A percentile compares a stretch with the other conserved stretches of the same genome.
Evolutionary conservation across 1,140 invertebrate genomes (phyloP).

Genomic region (Schlechtendalia chinensis): DNA sequence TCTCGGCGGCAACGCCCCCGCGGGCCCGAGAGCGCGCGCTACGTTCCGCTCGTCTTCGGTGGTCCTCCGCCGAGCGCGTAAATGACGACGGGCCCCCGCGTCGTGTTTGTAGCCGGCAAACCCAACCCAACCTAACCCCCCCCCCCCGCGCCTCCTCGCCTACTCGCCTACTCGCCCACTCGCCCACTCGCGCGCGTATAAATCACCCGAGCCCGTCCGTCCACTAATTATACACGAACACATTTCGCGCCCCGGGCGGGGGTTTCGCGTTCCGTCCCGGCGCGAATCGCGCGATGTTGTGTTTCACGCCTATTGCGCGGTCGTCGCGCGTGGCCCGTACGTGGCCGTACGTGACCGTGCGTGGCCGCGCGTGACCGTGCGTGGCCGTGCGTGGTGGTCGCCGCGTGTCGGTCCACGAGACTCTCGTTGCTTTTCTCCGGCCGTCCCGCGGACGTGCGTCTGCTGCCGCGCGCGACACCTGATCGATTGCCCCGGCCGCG

Average conservation of each 20-base stretch:
- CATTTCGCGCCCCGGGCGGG: too few relatives aligned
- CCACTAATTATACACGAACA: constrained; percentile 35
- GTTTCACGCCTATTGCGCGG: background rate
- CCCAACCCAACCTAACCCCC: too few relatives aligned
- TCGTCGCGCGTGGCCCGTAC: background rate
- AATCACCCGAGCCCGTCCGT: background rate
- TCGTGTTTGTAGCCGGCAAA: too few relatives aligned
- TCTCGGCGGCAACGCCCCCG: background rate
- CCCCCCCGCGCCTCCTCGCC: too few relatives aligned
- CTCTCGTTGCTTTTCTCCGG: too few relatives aligned
- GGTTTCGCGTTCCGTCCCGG: background rate
- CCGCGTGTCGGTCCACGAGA: background rate
- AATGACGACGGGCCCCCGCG: too few relatives aligned
- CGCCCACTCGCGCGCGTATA: too few relatives aligned
- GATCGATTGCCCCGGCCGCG: background rate
- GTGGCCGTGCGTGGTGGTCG: background rate
- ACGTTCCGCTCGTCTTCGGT: constrained; percentile 11
- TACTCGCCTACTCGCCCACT: too few relatives aligned
- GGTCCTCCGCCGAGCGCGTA: constrained; percentile 22
- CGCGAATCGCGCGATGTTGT: background rate
- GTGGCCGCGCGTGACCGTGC: too few relatives aligned
- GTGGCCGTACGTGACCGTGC: too few relatives aligned
- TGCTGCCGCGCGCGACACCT: constrained; percentile 4
- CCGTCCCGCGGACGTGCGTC: background rate
- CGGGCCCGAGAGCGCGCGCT: background rate